A percentile compares a stretch with the other conserved stretches of the same genome.
These are phyloP conservation scores for Pammene aurita DNA, from an alignment of 2,888 invertebrate species.

Conservation along the genomic window DNA sequence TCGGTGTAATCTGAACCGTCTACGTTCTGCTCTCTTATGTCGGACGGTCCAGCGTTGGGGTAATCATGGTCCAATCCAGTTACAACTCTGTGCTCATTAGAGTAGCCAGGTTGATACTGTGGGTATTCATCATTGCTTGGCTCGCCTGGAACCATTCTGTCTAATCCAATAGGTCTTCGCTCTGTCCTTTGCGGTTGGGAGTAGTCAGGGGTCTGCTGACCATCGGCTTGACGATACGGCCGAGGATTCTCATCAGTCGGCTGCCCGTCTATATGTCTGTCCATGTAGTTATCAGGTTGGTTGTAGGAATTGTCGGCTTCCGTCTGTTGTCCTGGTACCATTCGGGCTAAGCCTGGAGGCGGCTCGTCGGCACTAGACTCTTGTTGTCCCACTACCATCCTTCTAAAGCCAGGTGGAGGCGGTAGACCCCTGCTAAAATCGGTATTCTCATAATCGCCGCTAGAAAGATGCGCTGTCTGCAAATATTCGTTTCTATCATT, in stretches of 20 bases:
- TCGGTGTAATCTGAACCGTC: constrained; percentile 77
- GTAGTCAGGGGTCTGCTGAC: constrained; percentile 68
- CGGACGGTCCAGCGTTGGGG: constrained; percentile 63
- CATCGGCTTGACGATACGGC: constrained; percentile 74
- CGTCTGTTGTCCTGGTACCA: constrained; percentile 81
- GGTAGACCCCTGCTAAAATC: constrained; percentile 74
- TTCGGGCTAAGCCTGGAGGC: constrained; percentile 78
- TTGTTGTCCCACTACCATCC: constrained; percentile 87
- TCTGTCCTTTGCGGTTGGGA: constrained; percentile 64
- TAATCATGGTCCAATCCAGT: constrained; percentile 81
- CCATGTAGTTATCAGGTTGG: constrained; percentile 71
- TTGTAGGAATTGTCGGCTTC: constrained; percentile 68
- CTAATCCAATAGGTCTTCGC: constrained; percentile 80
- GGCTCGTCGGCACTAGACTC: constrained; percentile 81
- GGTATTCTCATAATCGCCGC: constrained; percentile 78
- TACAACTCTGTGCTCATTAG: constrained; percentile 78
- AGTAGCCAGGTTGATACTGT: constrained; percentile 68
- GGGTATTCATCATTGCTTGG: constrained; percentile 79
- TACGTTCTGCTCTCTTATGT: constrained; percentile 72
- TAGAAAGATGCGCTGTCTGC: constrained; percentile 89
- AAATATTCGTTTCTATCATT: constrained; percentile 90
- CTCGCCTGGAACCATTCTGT: constrained; percentile 85
- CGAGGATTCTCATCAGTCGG: constrained; percentile 64
- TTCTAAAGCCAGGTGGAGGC: constrained; percentile 85
- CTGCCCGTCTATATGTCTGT: constrained; percentile 75